Evolutionary conservation across 1,140 invertebrate genomes (phyloP).

Genomic region (Orchesella cincta): DNA sequence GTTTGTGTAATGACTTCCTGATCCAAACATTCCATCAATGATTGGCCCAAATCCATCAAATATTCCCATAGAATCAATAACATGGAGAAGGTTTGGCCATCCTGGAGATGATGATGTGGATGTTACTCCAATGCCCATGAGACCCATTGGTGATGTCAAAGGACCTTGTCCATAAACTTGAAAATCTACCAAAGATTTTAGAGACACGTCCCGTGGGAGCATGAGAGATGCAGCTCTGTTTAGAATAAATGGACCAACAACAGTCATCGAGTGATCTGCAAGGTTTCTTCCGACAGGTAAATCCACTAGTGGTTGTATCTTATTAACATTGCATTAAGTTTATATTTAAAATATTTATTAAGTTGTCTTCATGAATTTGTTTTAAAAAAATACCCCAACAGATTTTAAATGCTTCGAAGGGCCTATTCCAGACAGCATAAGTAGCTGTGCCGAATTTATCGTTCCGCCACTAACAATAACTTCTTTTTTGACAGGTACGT

Average conservation of each 20-base stretch:
- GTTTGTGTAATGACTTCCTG: background rate
- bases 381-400: background rate
- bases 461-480: slow-evolving; percentile 1
- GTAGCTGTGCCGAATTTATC: background rate
- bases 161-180: background rate
- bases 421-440: slow-evolving; percentile 2
- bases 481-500: background rate
- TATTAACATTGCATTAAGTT: no score
- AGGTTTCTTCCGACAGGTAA: no score
- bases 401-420: background rate
- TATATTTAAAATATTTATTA: no score
- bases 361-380: background rate
- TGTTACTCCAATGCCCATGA: background rate
- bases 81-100: slow-evolving; percentile 17
- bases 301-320: no score
- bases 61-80: background rate
- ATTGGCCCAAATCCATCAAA: no score
- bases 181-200: background rate
- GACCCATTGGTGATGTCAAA: background rate
- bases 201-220: background rate
- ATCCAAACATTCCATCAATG: no score
- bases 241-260: background rate
- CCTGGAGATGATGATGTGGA: background rate
- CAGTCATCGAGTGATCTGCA: background rate
- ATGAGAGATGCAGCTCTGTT: background rate